Evolutionary conservation across 2,113 vertebrate species (phyloP).

Genomic region (Corynorhinus townsendii): DNA sequence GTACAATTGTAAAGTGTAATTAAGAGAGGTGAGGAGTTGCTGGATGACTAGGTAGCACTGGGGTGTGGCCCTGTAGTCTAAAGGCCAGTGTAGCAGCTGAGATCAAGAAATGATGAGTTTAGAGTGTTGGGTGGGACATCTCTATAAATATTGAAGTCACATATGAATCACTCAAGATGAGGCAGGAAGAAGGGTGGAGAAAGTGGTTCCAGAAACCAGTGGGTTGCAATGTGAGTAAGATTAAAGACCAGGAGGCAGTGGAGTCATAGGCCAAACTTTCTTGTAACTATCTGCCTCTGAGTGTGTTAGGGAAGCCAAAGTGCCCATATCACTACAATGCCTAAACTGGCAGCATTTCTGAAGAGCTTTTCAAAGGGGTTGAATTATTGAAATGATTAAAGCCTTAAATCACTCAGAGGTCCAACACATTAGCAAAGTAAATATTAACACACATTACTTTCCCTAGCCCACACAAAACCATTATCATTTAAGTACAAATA

Average conservation of each 20-base stretch:
- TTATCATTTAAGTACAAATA: constrained; percentile 41
- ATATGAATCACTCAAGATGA: constrained; percentile 66
- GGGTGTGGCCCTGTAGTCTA: not conserved
- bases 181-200: constrained; percentile 51
- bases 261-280: not conserved
- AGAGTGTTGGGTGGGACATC: constrained; percentile 58
- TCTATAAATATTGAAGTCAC: constrained; percentile 56
- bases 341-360: constrained; percentile 42
- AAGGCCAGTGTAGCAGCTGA: not conserved
- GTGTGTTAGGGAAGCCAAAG: not conserved
- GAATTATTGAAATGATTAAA: constrained; percentile 52
- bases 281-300: not conserved
- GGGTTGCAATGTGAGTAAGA: not conserved
- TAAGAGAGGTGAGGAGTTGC: constrained; percentile 1
- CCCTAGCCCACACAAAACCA: constrained; percentile 35
- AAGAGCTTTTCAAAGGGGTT: constrained; percentile 40
- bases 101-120: constrained; percentile 47
- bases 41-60: not conserved
- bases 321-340: not conserved
- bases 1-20: not conserved
- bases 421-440: constrained; percentile 62
- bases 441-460: constrained; percentile 61
- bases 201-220: not conserved
- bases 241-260: not conserved
- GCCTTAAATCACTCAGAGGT: constrained; percentile 33